phyloP scores from a whole-genome alignment of 2,888 invertebrate species.

The Monochamus alternatus region DNA sequence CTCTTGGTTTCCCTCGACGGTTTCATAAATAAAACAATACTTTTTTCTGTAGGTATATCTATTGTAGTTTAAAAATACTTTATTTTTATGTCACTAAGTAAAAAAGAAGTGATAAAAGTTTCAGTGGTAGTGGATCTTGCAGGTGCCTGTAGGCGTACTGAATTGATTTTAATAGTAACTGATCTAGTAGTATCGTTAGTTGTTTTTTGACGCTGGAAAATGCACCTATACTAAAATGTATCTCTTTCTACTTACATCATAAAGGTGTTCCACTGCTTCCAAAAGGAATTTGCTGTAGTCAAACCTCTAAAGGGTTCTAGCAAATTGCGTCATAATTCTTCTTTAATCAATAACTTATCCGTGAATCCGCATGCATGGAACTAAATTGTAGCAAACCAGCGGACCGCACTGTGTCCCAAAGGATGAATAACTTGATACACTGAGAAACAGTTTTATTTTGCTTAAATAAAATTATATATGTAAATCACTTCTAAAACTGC shows the following conservation, averaged over 20 bases:
- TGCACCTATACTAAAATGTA: no score
- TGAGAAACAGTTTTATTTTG: neutral
- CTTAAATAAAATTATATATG: neutral
- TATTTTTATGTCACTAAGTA: no score
- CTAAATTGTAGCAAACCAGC: constrained; percentile 48
- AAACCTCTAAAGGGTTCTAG: constrained; percentile 16
- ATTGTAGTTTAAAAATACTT: no score
- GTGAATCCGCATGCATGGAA: neutral
- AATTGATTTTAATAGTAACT: no score
- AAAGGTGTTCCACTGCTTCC: neutral
- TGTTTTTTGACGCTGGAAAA: neutral
- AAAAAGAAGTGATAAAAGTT: no score
- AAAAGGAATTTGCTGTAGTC: neutral
- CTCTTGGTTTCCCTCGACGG: no score
- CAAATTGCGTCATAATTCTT: constrained; percentile 23
- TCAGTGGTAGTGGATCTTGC: no score
- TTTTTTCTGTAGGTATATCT: no score
- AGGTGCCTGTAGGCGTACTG: no score
- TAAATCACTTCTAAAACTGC: no score
- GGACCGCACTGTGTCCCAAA: constrained; percentile 35
- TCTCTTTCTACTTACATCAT: neutral
- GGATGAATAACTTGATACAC: constrained; percentile 40
- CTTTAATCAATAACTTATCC: constrained; percentile 21
- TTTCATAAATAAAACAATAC: no score
- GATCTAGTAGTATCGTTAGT: neutral